phyloP scores from a whole-genome alignment of 2,888 invertebrate species.

The Plagodis pulveraria region DNA sequence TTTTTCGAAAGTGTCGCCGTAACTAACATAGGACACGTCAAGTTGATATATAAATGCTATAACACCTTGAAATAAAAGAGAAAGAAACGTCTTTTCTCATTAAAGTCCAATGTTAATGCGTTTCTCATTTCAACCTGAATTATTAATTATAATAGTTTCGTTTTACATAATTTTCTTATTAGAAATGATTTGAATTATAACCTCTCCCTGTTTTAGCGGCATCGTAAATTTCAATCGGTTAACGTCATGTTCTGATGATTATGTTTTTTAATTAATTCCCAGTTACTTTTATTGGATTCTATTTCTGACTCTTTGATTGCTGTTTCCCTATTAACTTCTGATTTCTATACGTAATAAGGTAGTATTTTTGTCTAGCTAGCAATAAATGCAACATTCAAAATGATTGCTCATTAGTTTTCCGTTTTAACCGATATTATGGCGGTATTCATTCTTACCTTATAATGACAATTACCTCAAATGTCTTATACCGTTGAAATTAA shows the following conservation, averaged over 20 bases:
- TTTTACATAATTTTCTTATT: conserved; percentile 83
- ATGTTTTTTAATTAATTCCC: conserved; percentile 74
- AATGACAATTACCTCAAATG: too few species aligned
- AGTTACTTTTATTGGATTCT: conserved; percentile 59
- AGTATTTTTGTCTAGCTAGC: conserved; percentile 31
- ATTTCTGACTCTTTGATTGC: conserved; percentile 49
- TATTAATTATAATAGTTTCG: conserved; percentile 77
- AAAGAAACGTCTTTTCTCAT: conserved; percentile 43
- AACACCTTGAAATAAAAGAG: conserved; percentile 26
- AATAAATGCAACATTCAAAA: conserved; percentile 22
- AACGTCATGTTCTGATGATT: conserved; percentile 61
- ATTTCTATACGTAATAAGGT: conserved; percentile 27
- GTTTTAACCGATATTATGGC: conserved; percentile 5
- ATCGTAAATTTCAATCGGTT: conserved; percentile 71
- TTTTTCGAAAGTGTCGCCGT: too few species aligned
- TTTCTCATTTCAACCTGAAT: conserved; percentile 67
- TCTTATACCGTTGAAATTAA: too few species aligned
- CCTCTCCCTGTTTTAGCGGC: conserved; percentile 77
- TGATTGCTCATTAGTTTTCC: conserved; percentile 27
- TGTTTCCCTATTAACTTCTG: conserved; percentile 44
- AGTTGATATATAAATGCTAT: too few species aligned
- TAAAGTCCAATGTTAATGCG: conserved; percentile 53
- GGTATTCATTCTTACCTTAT: too few species aligned
- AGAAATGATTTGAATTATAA: conserved; percentile 75
- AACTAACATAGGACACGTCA: too few species aligned